Conservation (phyloP, 2,113 vertebrate genomes). For the Larimichthys crocea region DNA sequence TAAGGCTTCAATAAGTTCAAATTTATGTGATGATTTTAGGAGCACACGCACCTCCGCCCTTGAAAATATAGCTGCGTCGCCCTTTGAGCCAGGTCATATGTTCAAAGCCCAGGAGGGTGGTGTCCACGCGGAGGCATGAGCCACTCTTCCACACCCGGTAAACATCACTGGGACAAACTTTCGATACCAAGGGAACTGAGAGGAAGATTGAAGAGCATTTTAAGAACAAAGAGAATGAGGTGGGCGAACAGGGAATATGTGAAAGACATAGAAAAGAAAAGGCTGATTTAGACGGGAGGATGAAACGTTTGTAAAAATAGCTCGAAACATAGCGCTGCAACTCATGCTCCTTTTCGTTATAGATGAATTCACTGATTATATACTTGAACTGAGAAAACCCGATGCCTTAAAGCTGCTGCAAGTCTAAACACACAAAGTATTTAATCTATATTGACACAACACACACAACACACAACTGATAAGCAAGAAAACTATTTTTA, state of each 20-base stretch:
- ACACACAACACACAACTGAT: neutral
- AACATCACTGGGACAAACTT: slow-evolving; percentile 95
- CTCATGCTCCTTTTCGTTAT: neutral
- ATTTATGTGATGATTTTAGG: neutral
- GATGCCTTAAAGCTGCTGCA: too few relatives aligned
- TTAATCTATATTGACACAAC: neutral
- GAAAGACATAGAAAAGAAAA: neutral
- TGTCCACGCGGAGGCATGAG: slow-evolving; percentile 93
- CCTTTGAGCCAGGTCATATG: slow-evolving; percentile 98
- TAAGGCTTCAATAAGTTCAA: neutral
- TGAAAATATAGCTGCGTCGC: slow-evolving; percentile 95
- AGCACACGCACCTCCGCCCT: slow-evolving; percentile 88
- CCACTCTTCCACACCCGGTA: slow-evolving; percentile 97
- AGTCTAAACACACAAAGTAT: neutral
- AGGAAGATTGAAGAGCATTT: neutral
- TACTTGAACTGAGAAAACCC: too few relatives aligned
- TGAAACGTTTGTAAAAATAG: neutral
- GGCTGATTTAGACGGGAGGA: neutral
- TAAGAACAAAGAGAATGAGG: neutral
- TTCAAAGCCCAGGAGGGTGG: slow-evolving; percentile 94
- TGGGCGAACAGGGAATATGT: neutral
- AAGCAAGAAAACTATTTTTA: neutral
- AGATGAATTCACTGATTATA: neutral
- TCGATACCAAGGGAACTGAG: slow-evolving; percentile 94
- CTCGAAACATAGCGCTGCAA: neutral